Evolutionary conservation across 35 echinoderm and acorn worm species (phyloP).

Genomic region (Ophioderma brevispina): DNA sequence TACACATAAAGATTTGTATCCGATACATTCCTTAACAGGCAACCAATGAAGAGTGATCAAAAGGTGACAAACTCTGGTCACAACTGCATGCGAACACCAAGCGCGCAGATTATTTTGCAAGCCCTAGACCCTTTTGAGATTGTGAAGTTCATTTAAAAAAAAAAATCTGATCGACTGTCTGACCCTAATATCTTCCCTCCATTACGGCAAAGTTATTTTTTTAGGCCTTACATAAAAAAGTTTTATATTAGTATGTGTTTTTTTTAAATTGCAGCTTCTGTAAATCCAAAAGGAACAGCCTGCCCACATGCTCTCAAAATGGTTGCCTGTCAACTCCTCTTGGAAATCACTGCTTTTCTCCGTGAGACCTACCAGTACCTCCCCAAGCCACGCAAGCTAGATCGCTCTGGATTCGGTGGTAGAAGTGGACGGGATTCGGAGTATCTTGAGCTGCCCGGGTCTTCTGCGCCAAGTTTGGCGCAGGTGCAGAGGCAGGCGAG

Average conservation of each 20-base stretch:
- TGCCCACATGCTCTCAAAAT: conserved; percentile 93
- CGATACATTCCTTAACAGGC: too few relatives aligned
- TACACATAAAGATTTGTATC: too few relatives aligned
- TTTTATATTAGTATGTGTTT: background rate
- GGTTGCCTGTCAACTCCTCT: conserved; percentile 90
- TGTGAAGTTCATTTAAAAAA: too few relatives aligned
- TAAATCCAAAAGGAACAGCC: conserved; percentile 77
- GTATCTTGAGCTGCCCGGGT: conserved; percentile 78
- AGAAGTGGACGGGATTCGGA: conserved; percentile 67
- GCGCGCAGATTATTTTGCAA: too few relatives aligned
- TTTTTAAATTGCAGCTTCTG: conserved; percentile 52
- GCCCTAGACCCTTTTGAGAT: too few relatives aligned
- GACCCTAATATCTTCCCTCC: too few relatives aligned
- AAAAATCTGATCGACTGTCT: too few relatives aligned
- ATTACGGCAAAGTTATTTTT: too few relatives aligned
- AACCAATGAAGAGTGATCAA: too few relatives aligned
- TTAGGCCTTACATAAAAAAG: background rate
- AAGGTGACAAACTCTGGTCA: too few relatives aligned
- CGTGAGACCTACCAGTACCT: conserved; percentile 93
- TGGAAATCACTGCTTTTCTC: conserved; percentile 91
- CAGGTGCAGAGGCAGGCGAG: conserved; percentile 69
- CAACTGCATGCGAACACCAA: too few relatives aligned
- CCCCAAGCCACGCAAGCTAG: conserved; percentile 78
- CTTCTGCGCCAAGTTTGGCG: conserved; percentile 31
- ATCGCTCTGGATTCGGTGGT: conserved; percentile 52